Percentiles rank a stretch among this genome's conserved stretches.
Conservation (phyloP, 2,888 invertebrate species). For the Tinea pellionella region DNA sequence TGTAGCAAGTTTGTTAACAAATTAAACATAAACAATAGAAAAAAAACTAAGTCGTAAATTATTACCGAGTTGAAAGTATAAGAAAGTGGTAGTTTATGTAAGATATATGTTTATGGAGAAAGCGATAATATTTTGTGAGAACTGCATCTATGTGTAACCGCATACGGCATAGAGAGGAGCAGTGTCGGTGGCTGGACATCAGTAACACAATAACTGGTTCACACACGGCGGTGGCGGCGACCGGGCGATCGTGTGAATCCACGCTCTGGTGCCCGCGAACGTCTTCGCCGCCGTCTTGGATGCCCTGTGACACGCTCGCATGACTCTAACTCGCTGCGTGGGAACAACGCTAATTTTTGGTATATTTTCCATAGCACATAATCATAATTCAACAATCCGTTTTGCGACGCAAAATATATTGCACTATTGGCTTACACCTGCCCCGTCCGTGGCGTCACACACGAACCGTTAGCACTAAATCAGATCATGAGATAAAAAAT, state of each 20-base stretch:
- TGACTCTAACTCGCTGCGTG: slow-evolving; percentile 9
- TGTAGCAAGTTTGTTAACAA: too few relatives aligned
- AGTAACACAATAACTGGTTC: slow-evolving; percentile 23
- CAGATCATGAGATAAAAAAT: background rate
- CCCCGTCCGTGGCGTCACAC: background rate
- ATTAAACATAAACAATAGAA: background rate
- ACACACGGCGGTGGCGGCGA: slow-evolving; percentile 38
- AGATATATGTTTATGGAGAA: background rate
- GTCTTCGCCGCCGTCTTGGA: slow-evolving; percentile 52
- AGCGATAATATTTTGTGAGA: background rate
- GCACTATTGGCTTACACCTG: background rate
- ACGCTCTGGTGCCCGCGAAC: slow-evolving; percentile 36
- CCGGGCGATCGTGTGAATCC: slow-evolving; percentile 39
- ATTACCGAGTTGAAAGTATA: background rate
- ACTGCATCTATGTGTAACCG: slow-evolving; percentile 10
- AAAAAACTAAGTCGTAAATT: background rate
- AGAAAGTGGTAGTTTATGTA: slow-evolving; percentile 1
- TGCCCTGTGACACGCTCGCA: slow-evolving; percentile 18
- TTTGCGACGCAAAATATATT: background rate
- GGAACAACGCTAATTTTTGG: slow-evolving; percentile 11
- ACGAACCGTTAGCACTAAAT: background rate
- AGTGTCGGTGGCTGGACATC: slow-evolving; percentile 13
- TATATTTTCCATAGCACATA: slow-evolving; percentile 4
- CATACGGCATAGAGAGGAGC: slow-evolving; percentile 8
- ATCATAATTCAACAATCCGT: background rate